Evolutionary conservation across 2,113 vertebrate species (phyloP), one percentile per base, ranked within the genome.

Genomic region (Pelvicachromis taeniatus): DNA sequence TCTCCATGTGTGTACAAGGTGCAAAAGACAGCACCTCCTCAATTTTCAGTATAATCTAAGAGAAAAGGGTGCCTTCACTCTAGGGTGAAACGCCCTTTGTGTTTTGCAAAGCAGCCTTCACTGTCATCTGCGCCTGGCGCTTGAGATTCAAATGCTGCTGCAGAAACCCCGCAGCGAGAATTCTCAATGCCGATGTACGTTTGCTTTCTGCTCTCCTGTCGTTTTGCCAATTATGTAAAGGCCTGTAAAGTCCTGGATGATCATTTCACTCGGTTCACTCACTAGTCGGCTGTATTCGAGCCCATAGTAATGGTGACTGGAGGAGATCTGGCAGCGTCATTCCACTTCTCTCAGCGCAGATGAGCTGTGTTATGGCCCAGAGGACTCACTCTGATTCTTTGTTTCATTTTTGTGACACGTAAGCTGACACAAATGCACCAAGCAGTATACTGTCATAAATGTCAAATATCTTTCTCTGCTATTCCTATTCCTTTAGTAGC

Each of bases 341-440:
- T 79, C 54, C 29, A 59, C 65, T 85, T 50, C 55, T 79, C 70
- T 87, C 85, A 65, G 26, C 4, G 6, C 86, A 84, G 48, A 73
- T 42, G 42, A 87, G 73, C 82, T 86, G 50, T 75, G 79, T 75
- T 75, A 3, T 23, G 61, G 86, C 89, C 84, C 70, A 50, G 54
- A 88, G 85, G 92, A 89, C 55, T 80, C 88, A 45, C 75, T 83
- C 77, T 42, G 63, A 85, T 86, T 88, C 73, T 88, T 78, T 88
- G 70, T 90, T 80, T 81, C 59, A 7, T 42, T 77, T 82, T 73
- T 45, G 29, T 81, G 75, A 88, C 78, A 89, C 42, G 65, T 40
- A 83, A 81, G 88, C 78, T 48, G 85, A 83, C 65, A 86, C 52
- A 87, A 83, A 86, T 33, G 33, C 73, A 82, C 31, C 21, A 63